Base-by-base conservation (phyloP, 2,113 vertebrate species). In the Pollachius pollachius region DNA sequence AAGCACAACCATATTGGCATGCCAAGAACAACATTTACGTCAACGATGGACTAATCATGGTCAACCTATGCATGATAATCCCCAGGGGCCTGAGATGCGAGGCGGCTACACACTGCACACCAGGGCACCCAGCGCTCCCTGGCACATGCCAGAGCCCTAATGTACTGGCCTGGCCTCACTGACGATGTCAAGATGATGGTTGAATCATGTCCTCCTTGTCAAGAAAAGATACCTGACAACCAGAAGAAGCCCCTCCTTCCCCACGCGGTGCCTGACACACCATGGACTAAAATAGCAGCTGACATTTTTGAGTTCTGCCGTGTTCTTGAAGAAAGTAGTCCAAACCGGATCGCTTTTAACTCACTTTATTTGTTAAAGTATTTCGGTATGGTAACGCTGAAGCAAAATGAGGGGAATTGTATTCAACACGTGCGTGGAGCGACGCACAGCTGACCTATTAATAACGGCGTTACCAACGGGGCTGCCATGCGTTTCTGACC, bases 281-380 rank as follows among this genome's bases (percentile, higher is more conserved):
- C 15, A 48, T 65, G 23, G 69, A 0, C 15, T 15, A 73, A 73
- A 6, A 12, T 73, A 12, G 57, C 64, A 23, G 71, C 58, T 48
- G 71, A 73, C 15, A 66, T 66, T 13, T 72, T 72, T 59, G 18
- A 67, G 4, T n/a, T n/a, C n/a, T n/a, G n/a, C n/a, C n/a, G 21
- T 23, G 21, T 23, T 23, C 2, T 23, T 23, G 21, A 23, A 23
- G 21, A 23, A 23, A 2, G 21, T 23, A 23, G 21, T 23, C 21
- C 21, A 23, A 23, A 23, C 21, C 21, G 21, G 21, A 23, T 1
- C 21, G 21, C 21, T 23, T 23, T 23, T 23, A 23, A 23, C 21
- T 23, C 21, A 23, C 21, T 23, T 23, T 23, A 23, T 23, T 23
- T 23, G 21, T 23, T 23, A 23, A 23, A 23, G 21, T 23, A 23